Evolutionary conservation across 2,797 vertebrate genomes (phyloP).

Genomic region (Sebastes wilsoni): DNA sequence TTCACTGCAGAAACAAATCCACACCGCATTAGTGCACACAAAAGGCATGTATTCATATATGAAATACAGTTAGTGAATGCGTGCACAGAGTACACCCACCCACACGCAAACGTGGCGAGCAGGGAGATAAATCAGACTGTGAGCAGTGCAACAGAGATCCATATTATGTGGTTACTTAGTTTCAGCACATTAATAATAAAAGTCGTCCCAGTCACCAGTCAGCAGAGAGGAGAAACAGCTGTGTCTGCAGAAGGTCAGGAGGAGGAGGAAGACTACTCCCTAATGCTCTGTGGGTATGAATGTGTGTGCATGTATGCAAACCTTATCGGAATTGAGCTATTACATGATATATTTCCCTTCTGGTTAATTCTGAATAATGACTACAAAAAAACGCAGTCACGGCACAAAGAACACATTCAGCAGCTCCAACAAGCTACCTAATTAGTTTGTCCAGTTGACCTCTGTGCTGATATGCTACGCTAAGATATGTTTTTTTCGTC

Average conservation of each 20-base stretch:
- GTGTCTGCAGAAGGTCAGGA: conserved; percentile 67
- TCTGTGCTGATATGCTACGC: background rate
- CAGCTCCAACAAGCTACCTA: conserved; percentile 14
- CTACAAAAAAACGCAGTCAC: background rate
- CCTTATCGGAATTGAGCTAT: conserved; percentile 28
- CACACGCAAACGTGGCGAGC: conserved; percentile 22
- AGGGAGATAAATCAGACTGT: conserved; percentile 67
- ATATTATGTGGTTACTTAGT: conserved; percentile 80
- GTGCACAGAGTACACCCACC: conserved; percentile 33
- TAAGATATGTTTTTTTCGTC: conserved; percentile 25
- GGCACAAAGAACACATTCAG: conserved; percentile 45
- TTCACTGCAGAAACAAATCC: background rate
- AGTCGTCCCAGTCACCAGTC: conserved; percentile 58
- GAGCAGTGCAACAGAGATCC: conserved; percentile 64
- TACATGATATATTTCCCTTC: conserved; percentile 21
- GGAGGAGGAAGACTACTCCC: conserved; percentile 60
- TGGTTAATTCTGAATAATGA: conserved; percentile 29
- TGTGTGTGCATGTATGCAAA: conserved; percentile 11
- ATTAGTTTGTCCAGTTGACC: conserved; percentile 45
- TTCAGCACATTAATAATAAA: conserved; percentile 79
- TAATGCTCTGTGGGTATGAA: conserved; percentile 28
- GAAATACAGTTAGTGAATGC: conserved; percentile 26
- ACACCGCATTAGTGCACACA: background rate
- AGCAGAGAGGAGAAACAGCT: conserved; percentile 70
- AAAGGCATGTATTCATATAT: conserved; percentile 24